Evolutionary conservation across 2,797 vertebrate species (phyloP).

Genomic region (Spinus pinus): DNA sequence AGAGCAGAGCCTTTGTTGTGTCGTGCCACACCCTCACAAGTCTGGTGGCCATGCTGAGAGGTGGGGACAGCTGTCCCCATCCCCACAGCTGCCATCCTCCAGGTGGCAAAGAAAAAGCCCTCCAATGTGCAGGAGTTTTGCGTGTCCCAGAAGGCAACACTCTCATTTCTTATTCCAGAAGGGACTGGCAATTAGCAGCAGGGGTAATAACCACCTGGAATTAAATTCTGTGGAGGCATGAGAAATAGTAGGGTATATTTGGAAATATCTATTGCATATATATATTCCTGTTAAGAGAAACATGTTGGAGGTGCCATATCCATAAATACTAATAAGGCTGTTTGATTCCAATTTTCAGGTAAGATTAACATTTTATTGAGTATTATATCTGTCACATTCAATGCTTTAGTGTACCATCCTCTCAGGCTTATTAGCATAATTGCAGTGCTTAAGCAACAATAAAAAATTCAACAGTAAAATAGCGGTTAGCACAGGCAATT

Average conservation of each 20-base stretch:
- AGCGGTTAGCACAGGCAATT: conserved; percentile 77
- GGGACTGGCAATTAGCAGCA: conserved; percentile 16
- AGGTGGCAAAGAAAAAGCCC: background rate
- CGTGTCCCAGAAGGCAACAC: background rate
- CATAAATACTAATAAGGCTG: conserved; percentile 79
- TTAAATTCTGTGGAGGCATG: conserved; percentile 11
- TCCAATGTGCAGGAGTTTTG: background rate
- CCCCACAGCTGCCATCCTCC: background rate
- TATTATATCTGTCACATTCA: conserved; percentile 80
- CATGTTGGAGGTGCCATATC: conserved; percentile 71
- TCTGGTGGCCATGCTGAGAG: rapidly evolving
- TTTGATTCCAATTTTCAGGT: conserved; percentile 82
- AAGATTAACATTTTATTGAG: conserved; percentile 80
- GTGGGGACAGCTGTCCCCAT: background rate
- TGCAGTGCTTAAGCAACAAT: conserved; percentile 81
- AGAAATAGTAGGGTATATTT: conserved; percentile 47
- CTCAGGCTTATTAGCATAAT: conserved; percentile 80
- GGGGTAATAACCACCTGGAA: conserved; percentile 48
- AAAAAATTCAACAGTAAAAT: conserved; percentile 78
- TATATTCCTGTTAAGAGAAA: conserved; percentile 67
- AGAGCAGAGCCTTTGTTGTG: background rate
- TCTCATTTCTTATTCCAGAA: background rate
- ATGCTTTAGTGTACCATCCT: conserved; percentile 71
- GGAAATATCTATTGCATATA: conserved; percentile 68
- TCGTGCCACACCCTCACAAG: background rate